A percentile compares a stretch with the other conserved stretches of the same genome.
phyloP scores from a whole-genome alignment of 2,113 vertebrate species.

The Pituophis catenifer region DNA sequence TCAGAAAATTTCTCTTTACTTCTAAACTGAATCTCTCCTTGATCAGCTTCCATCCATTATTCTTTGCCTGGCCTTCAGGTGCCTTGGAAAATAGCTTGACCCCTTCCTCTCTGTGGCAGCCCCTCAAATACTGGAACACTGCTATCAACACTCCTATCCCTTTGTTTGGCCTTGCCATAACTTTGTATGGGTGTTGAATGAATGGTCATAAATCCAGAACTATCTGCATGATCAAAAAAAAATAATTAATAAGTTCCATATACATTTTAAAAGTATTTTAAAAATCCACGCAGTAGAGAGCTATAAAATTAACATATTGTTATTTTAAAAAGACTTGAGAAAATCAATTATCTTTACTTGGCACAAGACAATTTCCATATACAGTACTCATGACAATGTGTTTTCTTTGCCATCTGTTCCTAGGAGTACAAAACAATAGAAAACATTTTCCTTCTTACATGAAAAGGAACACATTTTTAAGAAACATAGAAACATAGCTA shows the following conservation, averaged over 20 bases:
- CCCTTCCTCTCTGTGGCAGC: no score
- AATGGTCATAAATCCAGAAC: no score
- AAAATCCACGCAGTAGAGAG: background rate
- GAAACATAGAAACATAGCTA: background rate
- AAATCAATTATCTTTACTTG: background rate
- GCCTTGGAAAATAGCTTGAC: no score
- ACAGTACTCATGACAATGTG: background rate
- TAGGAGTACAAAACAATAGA: background rate
- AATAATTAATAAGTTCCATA: background rate
- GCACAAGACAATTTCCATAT: background rate
- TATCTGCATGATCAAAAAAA: background rate
- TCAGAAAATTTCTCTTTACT: no score
- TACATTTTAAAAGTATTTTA: background rate
- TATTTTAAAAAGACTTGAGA: background rate
- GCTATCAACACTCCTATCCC: no score
- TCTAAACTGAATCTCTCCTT: no score
- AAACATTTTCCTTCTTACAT: background rate
- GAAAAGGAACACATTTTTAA: background rate
- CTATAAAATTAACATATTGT: background rate
- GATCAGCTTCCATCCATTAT: no score
- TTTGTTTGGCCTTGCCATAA: background rate
- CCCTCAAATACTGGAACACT: no score
- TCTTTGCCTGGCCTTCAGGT: no score
- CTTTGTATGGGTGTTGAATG: background rate
- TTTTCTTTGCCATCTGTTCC: background rate